Percentiles rank a stretch among this genome's conserved stretches.
These are phyloP conservation scores for Promerops cafer DNA, from an alignment of 2,113 vertebrate species.

Conservation along the genomic window DNA sequence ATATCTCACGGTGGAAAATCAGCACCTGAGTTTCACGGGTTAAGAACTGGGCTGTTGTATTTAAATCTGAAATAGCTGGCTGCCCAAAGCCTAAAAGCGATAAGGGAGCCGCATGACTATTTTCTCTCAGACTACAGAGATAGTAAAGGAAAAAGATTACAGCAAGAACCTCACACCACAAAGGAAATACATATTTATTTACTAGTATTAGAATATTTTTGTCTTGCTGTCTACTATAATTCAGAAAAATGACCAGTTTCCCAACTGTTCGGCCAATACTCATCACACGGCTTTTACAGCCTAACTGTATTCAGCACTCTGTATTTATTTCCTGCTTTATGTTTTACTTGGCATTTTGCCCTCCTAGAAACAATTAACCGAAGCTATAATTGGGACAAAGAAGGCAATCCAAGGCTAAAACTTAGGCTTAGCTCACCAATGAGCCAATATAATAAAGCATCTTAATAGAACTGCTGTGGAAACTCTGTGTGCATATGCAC, in stretches of 20 bases:
- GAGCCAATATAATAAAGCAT: slow-evolving; percentile 30
- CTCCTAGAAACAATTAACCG: slow-evolving; percentile 35
- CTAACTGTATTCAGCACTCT: neutral
- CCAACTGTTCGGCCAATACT: neutral
- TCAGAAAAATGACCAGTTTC: slow-evolving; percentile 10
- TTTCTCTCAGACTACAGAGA: slow-evolving; percentile 25
- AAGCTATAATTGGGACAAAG: slow-evolving; percentile 43
- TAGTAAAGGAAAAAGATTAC: slow-evolving; percentile 20
- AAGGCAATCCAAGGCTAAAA: slow-evolving; percentile 33
- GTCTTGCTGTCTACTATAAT: neutral
- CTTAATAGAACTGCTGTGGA: slow-evolving; percentile 3
- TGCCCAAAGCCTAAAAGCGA: slow-evolving; percentile 4
- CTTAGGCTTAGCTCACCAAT: neutral
- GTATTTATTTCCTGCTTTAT: slow-evolving; percentile 54
- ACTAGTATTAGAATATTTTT: slow-evolving; percentile 20
- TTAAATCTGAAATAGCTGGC: slow-evolving; percentile 27
- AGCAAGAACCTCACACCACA: neutral
- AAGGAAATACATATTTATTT: slow-evolving; percentile 46
- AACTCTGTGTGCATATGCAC: neutral
- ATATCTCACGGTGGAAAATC: neutral
- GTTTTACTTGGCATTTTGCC: slow-evolving; percentile 41
- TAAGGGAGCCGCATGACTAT: neutral
- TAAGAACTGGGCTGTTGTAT: neutral
- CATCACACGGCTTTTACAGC: neutral
- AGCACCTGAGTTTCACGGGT: neutral